phyloP scores from a whole-genome alignment of 2,888 invertebrate genomes.

The Habrosyne pyritoides region DNA sequence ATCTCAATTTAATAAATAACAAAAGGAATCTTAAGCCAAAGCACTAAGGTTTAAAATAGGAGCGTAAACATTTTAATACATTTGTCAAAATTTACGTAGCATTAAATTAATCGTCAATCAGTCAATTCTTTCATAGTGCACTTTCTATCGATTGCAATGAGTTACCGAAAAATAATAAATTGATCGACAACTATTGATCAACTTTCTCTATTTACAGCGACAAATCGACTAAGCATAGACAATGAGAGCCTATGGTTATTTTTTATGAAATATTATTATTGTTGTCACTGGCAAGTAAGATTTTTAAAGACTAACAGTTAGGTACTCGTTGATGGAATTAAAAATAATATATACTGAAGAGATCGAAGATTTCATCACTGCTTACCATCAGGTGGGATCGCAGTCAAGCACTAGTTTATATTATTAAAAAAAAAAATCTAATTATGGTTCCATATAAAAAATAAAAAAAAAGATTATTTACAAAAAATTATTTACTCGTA shows the following conservation, averaged over 20 bases:
- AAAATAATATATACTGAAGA: too few species aligned
- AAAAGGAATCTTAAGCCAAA: constrained; percentile 5
- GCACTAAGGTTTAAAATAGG: constrained; percentile 5
- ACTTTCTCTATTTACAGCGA: constrained; percentile 27
- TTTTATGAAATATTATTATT: background rate
- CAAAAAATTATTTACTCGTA: too few species aligned
- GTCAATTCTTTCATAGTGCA: constrained; percentile 28
- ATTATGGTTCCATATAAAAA: too few species aligned
- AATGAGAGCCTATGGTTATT: constrained; percentile 7
- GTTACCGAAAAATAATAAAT: constrained; percentile 43
- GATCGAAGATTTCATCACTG: too few species aligned
- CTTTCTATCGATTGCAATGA: constrained; percentile 47
- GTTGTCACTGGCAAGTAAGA: background rate
- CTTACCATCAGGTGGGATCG: too few species aligned
- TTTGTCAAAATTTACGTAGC: constrained; percentile 17
- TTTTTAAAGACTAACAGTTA: background rate
- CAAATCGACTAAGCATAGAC: constrained; percentile 20
- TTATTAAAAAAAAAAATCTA: too few species aligned
- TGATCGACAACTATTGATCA: constrained; percentile 9
- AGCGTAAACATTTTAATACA: background rate
- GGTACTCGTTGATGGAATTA: background rate
- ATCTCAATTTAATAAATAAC: background rate
- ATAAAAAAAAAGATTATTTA: too few species aligned
- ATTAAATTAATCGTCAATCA: constrained; percentile 28
- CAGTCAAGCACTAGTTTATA: too few species aligned